Base-by-base conservation (phyloP, 2,113 vertebrate species). In the Nothoprocta perdicaria region DNA sequence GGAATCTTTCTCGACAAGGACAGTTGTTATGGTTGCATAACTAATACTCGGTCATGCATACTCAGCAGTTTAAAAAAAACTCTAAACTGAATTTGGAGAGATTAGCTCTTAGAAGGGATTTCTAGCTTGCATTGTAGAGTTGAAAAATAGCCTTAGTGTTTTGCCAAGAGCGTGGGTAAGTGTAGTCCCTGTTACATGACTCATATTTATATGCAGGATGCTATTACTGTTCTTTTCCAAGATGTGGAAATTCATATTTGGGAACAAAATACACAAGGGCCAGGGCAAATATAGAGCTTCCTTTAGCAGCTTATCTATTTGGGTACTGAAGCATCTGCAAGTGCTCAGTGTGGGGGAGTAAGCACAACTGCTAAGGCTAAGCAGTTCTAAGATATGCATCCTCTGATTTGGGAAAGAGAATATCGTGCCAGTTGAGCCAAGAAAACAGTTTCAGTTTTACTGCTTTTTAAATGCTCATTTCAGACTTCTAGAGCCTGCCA, bases 41-140 rank as follows among this genome's bases (percentile, higher is more conserved):
- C 80, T 72, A 84, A 53, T 86, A 85, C 4, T 91, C 31, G 91
- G 89, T 96, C 90, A 91, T 94, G 91, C 90, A 84, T 93, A 84
- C 63, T 86, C n/a, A 26, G 68, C 85, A 35, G 40, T 50, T 87
- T 23, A 3, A 72, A 78, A 65, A 73, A 69, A 38, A 74, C 10
- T n/a, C 58, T 62, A 29, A 85, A 63, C 60, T 83, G 72, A 83
- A 71, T 10, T 87, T 66, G n/a, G 60, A 16, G 35, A 63, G 22
- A 55, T 52, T 7, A 85, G 35, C 24, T 65, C 68, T 58, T 52
- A 27, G 71, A 53, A 61, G 18, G 19, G 7, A 48, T 41, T 80
- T 89, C 60, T 21, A 24, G 75, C 23, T 12, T 86, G 63, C 31
- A 14, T 50, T 77, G 48, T 33, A 8, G 45, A 80, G 26, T 6